A percentile compares a stretch with the other conserved stretches of the same genome.
Conservation (phyloP, 1,140 invertebrate genomes). For the Gerris buenoi region DNA sequence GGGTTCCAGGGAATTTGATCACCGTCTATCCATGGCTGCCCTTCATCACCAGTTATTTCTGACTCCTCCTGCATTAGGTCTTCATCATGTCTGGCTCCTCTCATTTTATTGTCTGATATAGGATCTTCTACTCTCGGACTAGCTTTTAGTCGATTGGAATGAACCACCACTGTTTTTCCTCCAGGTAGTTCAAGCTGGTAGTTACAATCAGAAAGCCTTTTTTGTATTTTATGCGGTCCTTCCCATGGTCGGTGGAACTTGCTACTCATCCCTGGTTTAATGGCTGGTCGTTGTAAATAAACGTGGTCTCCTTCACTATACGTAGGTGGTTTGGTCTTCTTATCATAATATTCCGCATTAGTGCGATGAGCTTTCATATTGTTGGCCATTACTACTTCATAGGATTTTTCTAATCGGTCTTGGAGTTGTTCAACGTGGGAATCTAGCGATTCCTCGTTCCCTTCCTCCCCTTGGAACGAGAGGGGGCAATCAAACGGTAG, state of each 20-base stretch:
- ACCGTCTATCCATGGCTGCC: no score
- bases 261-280: background rate
- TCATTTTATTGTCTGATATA: no score
- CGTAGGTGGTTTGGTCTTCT: background rate
- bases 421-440: background rate
- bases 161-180: background rate
- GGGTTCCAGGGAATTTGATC: no score
- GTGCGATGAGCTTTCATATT: background rate
- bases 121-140: background rate
- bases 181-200: background rate
- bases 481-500: background rate
- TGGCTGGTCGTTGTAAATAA: background rate
- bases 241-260: slow-evolving; percentile 5
- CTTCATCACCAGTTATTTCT: no score
- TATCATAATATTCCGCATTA: background rate
- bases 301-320: background rate
- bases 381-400: background rate
- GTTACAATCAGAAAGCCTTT: background rate
- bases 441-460: background rate
- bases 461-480: background rate
- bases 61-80: no score
- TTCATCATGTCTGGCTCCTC: no score
- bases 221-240: background rate
- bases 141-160: background rate
- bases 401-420: background rate